Base-by-base conservation (phyloP, 2,888 invertebrate species). In the Iphiclides podalirius region DNA sequence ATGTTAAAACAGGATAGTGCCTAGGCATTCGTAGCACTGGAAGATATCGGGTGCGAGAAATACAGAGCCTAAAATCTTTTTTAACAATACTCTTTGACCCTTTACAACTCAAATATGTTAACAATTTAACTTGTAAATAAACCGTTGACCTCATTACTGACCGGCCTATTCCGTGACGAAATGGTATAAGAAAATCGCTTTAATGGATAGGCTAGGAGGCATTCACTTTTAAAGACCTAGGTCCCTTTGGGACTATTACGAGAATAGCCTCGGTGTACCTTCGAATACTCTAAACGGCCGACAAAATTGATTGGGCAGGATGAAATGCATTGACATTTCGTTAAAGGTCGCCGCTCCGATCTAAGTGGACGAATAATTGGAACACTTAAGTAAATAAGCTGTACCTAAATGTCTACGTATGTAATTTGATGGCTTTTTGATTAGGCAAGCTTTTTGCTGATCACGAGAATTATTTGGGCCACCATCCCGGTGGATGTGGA, bases 351-450 rank as follows among this genome's bases (percentile, higher is more conserved):
- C 23, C 39, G 17, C 26, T 46, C 26, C 31, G 26, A 12, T 37
- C n/a, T 31, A 48, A 44, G 49, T 35, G 49, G 44, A 28, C 31
- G 31, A 23, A 38, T 49, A 44, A 49, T 49, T 34, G 38, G 44
- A 42, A 48, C 42, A 48, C 33, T 48, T 43, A 48, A 33, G 48
- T 37, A 48, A 48, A 42, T 48, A 48, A 48, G 42, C 37, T 43
- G 38, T 38, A 16, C 37, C 42, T 36, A 11, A 37, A n/a, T n/a
- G n/a, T n/a, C n/a, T n/a, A n/a, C n/a, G n/a, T 42, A 7, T 12
- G 35, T 47, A 26, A 40, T 40, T 47, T 47, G 35, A 47, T 47
- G 35, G 40, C 34, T 12, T n/a, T 35, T 47, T 35, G 41, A 16
- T 35, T 47, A 36, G 28, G 36, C 28, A 41, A 9, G 9, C 26